Percentiles rank a stretch among this genome's conserved stretches.
These are phyloP conservation scores for Alviniconcha marisindica DNA, from an alignment of 1,140 invertebrate genomes.

Conservation along the genomic window DNA sequence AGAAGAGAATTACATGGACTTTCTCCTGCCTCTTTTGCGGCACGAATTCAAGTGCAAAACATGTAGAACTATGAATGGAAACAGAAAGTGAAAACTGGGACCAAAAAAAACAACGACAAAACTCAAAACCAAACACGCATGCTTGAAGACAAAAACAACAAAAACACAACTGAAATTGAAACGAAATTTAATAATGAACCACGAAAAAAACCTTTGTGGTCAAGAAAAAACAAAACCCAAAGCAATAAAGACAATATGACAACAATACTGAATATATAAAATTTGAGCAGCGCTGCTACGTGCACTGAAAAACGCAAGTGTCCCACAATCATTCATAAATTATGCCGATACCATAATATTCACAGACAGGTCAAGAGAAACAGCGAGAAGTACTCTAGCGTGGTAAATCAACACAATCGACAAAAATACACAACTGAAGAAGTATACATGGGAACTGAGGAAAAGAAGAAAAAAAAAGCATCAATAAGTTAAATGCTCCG, in stretches of 20 bases:
- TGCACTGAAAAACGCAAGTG: conserved; percentile 41
- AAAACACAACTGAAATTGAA: conserved; percentile 48
- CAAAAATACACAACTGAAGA: conserved; percentile 33
- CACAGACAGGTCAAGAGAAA: conserved; percentile 35
- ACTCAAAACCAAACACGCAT: conserved; percentile 34
- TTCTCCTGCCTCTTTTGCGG: neutral
- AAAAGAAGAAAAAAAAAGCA: conserved; percentile 19
- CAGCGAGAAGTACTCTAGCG: conserved; percentile 29
- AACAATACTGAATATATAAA: conserved; percentile 48
- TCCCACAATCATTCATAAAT: conserved; percentile 43
- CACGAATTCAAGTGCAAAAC: conserved; percentile 16
- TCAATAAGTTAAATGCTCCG: conserved; percentile 40
- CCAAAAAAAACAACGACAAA: neutral
- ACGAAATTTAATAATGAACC: conserved; percentile 46
- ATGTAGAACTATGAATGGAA: neutral
- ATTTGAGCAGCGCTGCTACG: conserved; percentile 45
- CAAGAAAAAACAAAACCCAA: conserved; percentile 42
- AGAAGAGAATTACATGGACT: neutral
- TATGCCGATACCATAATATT: conserved; percentile 45
- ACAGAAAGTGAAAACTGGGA: neutral
- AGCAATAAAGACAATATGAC: conserved; percentile 47
- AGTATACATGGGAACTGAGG: conserved; percentile 21
- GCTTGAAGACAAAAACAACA: conserved; percentile 37
- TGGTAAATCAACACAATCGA: conserved; percentile 30
- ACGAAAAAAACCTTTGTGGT: conserved; percentile 42